phyloP scores from a whole-genome alignment of 2,888 invertebrate genomes.

The Steinernema hermaphroditum region DNA sequence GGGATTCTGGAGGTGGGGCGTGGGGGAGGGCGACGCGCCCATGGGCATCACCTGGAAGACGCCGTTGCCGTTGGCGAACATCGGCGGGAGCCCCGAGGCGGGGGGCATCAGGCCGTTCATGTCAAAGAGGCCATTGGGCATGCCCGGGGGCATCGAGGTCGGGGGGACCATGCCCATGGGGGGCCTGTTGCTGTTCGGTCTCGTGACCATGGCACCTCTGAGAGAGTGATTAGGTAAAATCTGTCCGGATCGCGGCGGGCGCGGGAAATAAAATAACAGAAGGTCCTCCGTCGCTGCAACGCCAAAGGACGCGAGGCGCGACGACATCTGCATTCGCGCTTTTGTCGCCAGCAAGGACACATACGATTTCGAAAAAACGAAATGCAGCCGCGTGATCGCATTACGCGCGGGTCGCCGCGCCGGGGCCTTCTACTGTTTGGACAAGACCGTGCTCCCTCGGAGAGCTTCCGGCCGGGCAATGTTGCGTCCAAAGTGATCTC shows the following conservation, averaged over 20 bases:
- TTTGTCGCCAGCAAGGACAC: constrained; percentile 20
- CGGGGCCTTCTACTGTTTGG: neutral
- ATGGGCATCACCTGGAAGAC: constrained; percentile 22
- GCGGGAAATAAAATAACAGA: constrained; percentile 31
- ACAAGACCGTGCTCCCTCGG: no score
- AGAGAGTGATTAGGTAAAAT: no score
- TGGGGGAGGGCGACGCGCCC: constrained; percentile 19
- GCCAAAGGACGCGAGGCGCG: constrained; percentile 28
- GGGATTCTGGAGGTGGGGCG: constrained; percentile 19
- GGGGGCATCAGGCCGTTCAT: constrained; percentile 25
- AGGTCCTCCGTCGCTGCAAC: neutral
- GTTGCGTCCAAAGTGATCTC: no score
- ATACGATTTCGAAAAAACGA: constrained; percentile 29
- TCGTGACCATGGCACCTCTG: constrained; percentile 19
- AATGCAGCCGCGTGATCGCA: constrained; percentile 8
- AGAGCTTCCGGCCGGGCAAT: no score
- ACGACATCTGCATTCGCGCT: constrained; percentile 28
- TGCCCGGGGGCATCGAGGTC: neutral
- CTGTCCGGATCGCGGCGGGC: neutral
- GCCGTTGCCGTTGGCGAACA: neutral
- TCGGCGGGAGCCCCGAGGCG: constrained; percentile 11
- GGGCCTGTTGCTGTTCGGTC: neutral
- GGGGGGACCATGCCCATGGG: constrained; percentile 25
- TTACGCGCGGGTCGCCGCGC: constrained; percentile 4
- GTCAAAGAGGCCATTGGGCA: constrained; percentile 27